phyloP scores from a whole-genome alignment of 2,888 invertebrate genomes.

The Mythimna lalbum region DNA sequence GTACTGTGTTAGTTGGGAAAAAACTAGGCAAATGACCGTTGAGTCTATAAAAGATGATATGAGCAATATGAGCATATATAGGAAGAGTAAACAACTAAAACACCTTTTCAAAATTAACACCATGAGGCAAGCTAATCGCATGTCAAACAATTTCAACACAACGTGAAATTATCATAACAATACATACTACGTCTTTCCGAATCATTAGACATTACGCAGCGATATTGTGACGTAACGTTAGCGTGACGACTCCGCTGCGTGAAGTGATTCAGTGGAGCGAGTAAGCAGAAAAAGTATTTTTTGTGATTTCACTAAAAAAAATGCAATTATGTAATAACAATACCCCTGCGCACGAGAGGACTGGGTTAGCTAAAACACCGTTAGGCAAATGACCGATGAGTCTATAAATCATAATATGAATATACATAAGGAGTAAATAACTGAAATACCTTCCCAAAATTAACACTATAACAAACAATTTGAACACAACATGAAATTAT shows the following conservation, averaged over 20 bases:
- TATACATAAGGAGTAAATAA: neutral
- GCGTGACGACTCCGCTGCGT: constrained; percentile 47
- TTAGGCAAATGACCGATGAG: neutral
- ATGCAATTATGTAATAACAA: no score
- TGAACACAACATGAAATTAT: constrained; percentile 18
- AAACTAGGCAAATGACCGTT: neutral
- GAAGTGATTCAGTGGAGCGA: constrained; percentile 40
- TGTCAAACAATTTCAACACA: constrained; percentile 12
- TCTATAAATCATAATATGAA: no score
- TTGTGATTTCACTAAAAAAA: no score
- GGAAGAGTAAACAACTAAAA: constrained; percentile 3
- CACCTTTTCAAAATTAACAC: neutral
- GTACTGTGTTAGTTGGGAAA: no score
- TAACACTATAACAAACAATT: neutral
- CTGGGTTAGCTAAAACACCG: no score
- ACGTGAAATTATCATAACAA: constrained; percentile 23
- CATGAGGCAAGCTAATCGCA: constrained; percentile 1
- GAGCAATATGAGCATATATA: no score
- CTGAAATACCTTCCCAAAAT: constrained; percentile 9
- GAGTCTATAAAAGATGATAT: no score
- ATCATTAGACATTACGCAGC: constrained; percentile 48
- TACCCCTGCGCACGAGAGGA: no score
- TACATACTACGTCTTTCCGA: constrained; percentile 36
- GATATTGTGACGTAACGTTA: constrained; percentile 47
- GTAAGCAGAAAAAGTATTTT: constrained; percentile 51